Conservation (phyloP, 2,797 vertebrate species). For the Sphenodon punctatus region DNA sequence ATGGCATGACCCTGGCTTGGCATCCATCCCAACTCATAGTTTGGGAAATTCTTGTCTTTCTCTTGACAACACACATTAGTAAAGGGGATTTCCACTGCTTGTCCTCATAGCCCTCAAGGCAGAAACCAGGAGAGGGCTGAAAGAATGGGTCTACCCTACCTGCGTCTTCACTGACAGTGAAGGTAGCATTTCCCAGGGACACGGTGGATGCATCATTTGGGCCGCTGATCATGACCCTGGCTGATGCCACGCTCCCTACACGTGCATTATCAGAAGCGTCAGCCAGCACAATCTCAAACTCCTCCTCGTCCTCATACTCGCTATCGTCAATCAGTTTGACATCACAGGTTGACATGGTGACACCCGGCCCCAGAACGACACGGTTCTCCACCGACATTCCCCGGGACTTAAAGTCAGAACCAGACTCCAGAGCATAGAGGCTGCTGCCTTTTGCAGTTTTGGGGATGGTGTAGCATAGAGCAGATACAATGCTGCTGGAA, state of each 20-base stretch:
- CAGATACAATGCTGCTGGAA: constrained; percentile 88
- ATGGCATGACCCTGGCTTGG: no score
- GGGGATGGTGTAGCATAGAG: constrained; percentile 88
- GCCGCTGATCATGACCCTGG: constrained; percentile 88
- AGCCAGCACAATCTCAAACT: constrained; percentile 89
- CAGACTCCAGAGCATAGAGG: constrained; percentile 85
- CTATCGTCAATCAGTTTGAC: constrained; percentile 92
- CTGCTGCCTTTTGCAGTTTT: constrained; percentile 91
- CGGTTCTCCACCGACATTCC: constrained; percentile 83
- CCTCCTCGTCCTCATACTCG: constrained; percentile 95
- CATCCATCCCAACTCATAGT: no score
- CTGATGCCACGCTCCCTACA: constrained; percentile 77
- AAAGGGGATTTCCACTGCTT: neutral
- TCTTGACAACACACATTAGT: neutral
- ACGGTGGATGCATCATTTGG: constrained; percentile 95
- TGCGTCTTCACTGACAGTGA: constrained; percentile 90
- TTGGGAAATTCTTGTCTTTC: no score
- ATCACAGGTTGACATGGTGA: constrained; percentile 88
- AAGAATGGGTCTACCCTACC: constrained; percentile 72
- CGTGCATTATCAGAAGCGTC: constrained; percentile 87
- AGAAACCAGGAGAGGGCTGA: no score
- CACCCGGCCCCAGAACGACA: constrained; percentile 84
- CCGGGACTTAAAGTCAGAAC: constrained; percentile 94
- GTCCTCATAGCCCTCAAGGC: no score
- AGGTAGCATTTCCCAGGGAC: constrained; percentile 86